Conservation (phyloP, 2,113 vertebrate species). For the Alligator mississippiensis region DNA sequence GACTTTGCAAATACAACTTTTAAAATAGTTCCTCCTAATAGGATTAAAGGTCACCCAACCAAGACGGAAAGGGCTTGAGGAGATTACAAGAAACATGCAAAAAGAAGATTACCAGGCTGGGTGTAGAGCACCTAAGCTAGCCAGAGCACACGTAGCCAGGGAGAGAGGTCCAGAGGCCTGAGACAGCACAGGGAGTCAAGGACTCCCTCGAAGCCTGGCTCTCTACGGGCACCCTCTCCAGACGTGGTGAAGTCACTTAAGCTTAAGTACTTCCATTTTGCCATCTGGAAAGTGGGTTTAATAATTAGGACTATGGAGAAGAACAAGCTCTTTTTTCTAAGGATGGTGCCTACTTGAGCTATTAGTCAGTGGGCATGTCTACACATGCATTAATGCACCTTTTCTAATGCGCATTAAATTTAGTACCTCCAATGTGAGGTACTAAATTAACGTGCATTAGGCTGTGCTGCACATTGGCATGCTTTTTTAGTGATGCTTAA, state of each 20-base stretch:
- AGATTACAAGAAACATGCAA: neutral
- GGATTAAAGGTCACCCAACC: constrained; percentile 7
- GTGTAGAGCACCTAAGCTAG: neutral
- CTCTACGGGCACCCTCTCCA: neutral
- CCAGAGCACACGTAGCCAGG: neutral
- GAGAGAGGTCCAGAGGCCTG: neutral
- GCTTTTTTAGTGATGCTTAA: no score
- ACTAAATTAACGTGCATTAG: no score
- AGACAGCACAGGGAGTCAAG: neutral
- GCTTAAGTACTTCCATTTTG: neutral
- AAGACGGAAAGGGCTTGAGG: neutral
- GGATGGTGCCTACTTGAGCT: neutral
- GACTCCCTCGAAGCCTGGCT: neutral
- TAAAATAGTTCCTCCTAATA: neutral
- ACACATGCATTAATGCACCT: no score
- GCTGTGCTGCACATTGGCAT: no score
- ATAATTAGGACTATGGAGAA: neutral
- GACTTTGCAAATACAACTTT: neutral
- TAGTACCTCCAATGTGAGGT: no score
- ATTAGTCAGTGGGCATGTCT: no score
- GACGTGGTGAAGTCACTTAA: neutral
- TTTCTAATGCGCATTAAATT: no score
- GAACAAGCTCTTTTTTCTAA: neutral
- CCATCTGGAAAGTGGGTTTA: neutral
- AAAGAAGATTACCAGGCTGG: constrained; percentile 5